Evolutionary conservation across 2,888 invertebrate genomes (phyloP).

Genomic region (Cephus runcator): DNA sequence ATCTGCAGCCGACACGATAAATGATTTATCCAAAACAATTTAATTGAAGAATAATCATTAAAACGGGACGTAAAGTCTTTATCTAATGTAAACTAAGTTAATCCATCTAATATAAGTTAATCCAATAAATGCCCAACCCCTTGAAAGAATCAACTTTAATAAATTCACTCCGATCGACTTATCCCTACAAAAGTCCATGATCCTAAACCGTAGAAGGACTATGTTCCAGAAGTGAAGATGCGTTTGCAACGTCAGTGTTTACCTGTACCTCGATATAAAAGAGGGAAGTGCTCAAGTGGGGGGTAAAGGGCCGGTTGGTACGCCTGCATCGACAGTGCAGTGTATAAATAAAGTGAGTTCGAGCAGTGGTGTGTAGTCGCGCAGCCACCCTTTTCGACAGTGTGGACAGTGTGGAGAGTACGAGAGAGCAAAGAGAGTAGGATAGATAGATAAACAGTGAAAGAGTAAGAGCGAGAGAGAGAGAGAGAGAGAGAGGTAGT

Average conservation of each 20-base stretch:
- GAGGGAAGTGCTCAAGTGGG: conserved; percentile 13
- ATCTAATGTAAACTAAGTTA: background rate
- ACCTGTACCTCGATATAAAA: background rate
- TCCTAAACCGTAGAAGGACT: background rate
- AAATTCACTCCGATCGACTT: background rate
- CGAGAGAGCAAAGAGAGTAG: background rate
- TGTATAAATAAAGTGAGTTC: conserved; percentile 43
- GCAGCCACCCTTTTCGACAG: background rate
- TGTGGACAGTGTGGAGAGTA: background rate
- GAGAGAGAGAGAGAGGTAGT: background rate
- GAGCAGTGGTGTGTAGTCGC: background rate
- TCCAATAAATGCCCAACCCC: background rate
- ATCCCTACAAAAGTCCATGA: background rate
- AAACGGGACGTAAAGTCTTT: background rate
- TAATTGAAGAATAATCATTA: background rate
- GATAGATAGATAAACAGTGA: background rate
- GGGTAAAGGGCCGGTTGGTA: conserved; percentile 1
- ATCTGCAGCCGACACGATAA: background rate
- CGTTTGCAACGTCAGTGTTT: background rate
- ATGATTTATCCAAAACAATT: background rate
- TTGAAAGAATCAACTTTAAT: background rate
- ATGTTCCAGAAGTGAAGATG: background rate
- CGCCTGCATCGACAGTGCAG: conserved; percentile 34
- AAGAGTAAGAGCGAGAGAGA: background rate
- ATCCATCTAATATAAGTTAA: background rate